A percentile compares a stretch with the other conserved stretches of the same genome.
These are phyloP conservation scores for Heliconius sara DNA, from an alignment of 2,888 invertebrate species.

Conservation along the genomic window DNA sequence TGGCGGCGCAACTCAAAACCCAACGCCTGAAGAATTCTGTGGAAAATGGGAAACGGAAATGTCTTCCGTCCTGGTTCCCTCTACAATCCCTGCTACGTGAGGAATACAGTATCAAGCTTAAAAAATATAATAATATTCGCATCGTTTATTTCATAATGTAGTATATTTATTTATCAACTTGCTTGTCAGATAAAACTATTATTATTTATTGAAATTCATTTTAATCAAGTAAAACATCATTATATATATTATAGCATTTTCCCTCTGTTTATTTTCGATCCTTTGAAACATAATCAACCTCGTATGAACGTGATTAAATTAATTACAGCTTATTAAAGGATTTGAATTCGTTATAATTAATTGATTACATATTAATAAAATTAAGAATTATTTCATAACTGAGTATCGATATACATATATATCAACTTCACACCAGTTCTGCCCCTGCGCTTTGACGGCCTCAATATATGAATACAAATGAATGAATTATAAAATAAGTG, in stretches of 20 bases:
- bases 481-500: no score
- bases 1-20: no score
- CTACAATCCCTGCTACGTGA: no score
- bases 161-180: neutral
- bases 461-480: no score
- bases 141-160: neutral
- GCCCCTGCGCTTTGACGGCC: no score
- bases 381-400: neutral
- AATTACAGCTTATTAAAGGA: conserved; percentile 22
- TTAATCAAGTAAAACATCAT: neutral
- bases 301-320: conserved; percentile 15
- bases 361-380: conserved; percentile 1
- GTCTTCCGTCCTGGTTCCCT: no score
- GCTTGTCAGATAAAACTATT: neutral
- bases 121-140: neutral
- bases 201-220: neutral
- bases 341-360: conserved; percentile 9
- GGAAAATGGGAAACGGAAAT: no score
- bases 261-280: conserved; percentile 11
- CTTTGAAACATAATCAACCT: conserved; percentile 16
- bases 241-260: neutral
- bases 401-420: neutral
- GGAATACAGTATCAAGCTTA: neutral
- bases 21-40: no score
- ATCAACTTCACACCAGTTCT: neutral